Conservation (phyloP, 2,888 invertebrate genomes). For the Orthosia gracilis region DNA sequence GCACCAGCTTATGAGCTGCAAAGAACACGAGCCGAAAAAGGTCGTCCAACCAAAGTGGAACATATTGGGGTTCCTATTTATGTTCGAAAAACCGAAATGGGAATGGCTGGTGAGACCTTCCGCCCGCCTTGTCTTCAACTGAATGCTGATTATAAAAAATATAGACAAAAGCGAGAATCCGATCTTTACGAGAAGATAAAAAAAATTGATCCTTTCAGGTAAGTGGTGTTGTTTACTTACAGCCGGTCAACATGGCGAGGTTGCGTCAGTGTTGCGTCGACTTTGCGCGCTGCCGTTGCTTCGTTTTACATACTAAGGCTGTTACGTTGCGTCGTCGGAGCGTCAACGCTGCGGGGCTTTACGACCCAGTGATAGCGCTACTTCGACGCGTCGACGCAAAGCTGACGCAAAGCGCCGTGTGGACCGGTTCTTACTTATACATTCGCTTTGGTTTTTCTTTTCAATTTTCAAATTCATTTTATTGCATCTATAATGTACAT, state of each 20-base stretch:
- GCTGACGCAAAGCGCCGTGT: no score
- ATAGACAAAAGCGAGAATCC: constrained; percentile 76
- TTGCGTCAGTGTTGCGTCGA: no score
- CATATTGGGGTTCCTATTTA: constrained; percentile 81
- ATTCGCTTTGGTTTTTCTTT: neutral
- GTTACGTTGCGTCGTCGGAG: no score
- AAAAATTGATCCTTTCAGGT: constrained; percentile 84
- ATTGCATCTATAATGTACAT: no score
- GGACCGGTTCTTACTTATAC: neutral
- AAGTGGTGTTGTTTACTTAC: constrained; percentile 20
- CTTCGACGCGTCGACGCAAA: no score
- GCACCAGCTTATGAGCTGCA: constrained; percentile 82
- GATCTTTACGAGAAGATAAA: constrained; percentile 74
- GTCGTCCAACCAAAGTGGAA: constrained; percentile 78
- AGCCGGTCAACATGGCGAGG: no score
- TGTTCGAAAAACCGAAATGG: constrained; percentile 81
- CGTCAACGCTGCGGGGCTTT: no score
- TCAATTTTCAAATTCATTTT: no score
- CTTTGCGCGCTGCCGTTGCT: no score
- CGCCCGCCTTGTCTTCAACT: constrained; percentile 71
- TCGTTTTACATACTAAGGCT: no score
- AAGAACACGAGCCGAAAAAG: constrained; percentile 80
- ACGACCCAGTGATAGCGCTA: no score
- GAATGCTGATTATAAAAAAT: constrained; percentile 76
- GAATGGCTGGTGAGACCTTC: constrained; percentile 73